Conservation (phyloP, 2,797 vertebrate genomes). For the Poecile montanus region DNA sequence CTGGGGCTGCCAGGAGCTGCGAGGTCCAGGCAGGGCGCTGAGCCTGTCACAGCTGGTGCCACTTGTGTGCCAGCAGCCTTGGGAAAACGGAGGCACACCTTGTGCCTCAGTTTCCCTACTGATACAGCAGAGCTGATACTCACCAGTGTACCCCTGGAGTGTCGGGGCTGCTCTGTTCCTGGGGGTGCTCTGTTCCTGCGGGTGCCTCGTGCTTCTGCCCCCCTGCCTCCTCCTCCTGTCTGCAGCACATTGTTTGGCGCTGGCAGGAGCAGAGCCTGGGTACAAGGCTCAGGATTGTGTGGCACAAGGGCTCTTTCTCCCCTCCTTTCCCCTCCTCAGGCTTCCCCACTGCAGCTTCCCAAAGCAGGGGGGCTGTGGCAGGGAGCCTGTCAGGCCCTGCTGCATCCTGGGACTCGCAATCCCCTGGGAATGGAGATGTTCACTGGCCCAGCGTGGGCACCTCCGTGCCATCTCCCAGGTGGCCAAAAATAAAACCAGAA, state of each 20-base stretch:
- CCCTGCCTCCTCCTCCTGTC: not conserved
- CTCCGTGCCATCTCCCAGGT: not conserved
- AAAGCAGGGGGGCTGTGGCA: not conserved
- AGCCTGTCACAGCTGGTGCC: not conserved
- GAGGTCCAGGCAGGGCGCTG: not conserved
- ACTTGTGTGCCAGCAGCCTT: not conserved
- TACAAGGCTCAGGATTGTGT: slow-evolving; percentile 64
- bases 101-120: not conserved
- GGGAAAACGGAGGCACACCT: rapidly evolving
- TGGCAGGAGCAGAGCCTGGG: slow-evolving; percentile 11
- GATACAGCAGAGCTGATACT: not conserved
- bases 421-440: rapidly evolving
- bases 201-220: not conserved
- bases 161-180: not conserved
- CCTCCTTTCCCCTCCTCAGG: not conserved
- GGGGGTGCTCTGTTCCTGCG: not conserved
- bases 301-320: slow-evolving; percentile 56
- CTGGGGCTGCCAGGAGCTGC: not conserved
- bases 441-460: rapidly evolving
- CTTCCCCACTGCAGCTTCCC: not conserved
- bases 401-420: rapidly evolving
- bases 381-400: not conserved
- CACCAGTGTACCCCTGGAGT: not conserved
- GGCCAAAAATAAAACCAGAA: not conserved
- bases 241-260: not conserved